A percentile compares a stretch with the other conserved stretches of the same genome.
Conservation (phyloP, 2,113 vertebrate genomes). For the Macquaria australasica region DNA sequence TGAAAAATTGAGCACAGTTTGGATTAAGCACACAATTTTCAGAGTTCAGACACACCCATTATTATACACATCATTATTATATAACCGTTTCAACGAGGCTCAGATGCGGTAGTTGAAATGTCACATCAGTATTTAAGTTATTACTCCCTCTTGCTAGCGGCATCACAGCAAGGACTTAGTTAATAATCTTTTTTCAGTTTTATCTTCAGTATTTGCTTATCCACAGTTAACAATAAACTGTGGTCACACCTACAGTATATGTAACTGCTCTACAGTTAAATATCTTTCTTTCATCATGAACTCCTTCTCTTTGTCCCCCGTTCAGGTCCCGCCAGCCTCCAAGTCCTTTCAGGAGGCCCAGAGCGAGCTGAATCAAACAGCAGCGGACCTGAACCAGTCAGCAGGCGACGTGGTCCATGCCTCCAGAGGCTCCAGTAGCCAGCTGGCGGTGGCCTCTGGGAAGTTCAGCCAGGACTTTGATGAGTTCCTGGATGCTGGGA, state of each 20-base stretch:
- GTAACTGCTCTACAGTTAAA: background rate
- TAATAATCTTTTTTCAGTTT: background rate
- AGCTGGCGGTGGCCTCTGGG: slow-evolving; percentile 94
- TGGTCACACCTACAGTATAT: background rate
- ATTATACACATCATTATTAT: background rate
- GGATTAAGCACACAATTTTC: background rate
- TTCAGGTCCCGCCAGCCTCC: slow-evolving; percentile 91
- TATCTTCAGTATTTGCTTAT: background rate
- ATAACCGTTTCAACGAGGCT: background rate
- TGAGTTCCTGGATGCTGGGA: slow-evolving; percentile 97
- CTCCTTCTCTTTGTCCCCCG: background rate
- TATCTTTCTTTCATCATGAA: background rate
- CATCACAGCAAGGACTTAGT: background rate
- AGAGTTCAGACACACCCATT: background rate
- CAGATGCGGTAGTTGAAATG: background rate
- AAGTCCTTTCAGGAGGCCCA: slow-evolving; percentile 98
- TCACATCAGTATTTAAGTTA: background rate
- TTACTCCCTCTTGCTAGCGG: background rate
- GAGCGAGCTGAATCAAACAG: slow-evolving; percentile 95
- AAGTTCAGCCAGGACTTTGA: slow-evolving; percentile 98
- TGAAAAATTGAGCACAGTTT: background rate
- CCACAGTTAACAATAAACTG: background rate
- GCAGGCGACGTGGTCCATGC: slow-evolving; percentile 97
- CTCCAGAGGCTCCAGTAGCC: slow-evolving; percentile 93
- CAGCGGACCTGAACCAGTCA: slow-evolving; percentile 96